phyloP scores from a whole-genome alignment of 2,797 vertebrate species.

The Lithobates sylvaticus region DNA sequence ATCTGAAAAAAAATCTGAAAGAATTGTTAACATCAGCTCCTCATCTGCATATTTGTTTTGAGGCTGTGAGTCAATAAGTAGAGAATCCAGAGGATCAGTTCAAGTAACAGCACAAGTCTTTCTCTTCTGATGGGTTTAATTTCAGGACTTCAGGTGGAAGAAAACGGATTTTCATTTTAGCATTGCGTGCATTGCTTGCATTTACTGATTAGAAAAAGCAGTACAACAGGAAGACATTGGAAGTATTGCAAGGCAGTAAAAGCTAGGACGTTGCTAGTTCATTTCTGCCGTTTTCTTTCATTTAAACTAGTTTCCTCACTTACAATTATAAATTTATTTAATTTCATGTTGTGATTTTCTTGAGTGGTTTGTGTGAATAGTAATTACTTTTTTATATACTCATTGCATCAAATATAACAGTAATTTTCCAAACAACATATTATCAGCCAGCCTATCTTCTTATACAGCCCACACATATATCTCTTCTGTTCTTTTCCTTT shows the following conservation, averaged over 20 bases:
- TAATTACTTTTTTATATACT: not conserved
- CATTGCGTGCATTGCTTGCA: not conserved
- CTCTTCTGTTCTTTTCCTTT: not conserved
- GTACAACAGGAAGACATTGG: not conserved
- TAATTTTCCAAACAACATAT: slow-evolving; percentile 4
- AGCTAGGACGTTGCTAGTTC: not conserved
- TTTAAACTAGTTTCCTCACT: not conserved
- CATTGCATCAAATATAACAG: not conserved
- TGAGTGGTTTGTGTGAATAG: not conserved
- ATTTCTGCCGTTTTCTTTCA: not conserved
- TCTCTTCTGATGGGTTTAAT: no score
- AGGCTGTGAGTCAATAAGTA: no score
- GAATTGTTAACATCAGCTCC: no score
- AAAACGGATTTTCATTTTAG: no score
- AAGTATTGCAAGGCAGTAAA: not conserved
- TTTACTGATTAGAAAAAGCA: not conserved
- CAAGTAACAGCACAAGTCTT: no score
- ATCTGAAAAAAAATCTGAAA: no score
- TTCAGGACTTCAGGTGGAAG: no score
- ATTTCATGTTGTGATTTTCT: not conserved
- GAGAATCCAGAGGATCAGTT: no score
- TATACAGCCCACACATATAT: not conserved
- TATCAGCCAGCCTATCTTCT: not conserved
- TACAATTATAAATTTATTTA: slow-evolving; percentile 2
- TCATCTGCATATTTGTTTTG: no score